These are phyloP conservation scores for Lanius collurio DNA, from an alignment of 2,113 vertebrate genomes.

Conservation along the genomic window DNA sequence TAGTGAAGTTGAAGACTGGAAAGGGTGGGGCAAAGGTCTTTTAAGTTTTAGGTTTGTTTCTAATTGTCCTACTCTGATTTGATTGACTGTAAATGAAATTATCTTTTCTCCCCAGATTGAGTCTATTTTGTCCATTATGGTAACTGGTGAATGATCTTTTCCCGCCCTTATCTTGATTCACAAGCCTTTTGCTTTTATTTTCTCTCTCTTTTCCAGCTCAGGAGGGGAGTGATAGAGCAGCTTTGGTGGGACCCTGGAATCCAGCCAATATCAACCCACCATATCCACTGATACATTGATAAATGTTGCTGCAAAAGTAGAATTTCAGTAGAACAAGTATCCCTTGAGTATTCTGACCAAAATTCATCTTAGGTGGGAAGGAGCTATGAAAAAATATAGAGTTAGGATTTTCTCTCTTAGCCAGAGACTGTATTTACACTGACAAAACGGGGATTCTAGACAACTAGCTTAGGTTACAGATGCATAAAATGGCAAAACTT, in stretches of 20 bases:
- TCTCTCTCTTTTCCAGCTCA: neutral
- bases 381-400: neutral
- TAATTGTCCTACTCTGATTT: neutral
- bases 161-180: neutral
- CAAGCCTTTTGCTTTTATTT: neutral
- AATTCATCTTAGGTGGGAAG: neutral
- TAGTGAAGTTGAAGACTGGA: neutral
- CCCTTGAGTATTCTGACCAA: neutral
- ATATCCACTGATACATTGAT: neutral
- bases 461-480: neutral
- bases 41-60: neutral
- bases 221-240: neutral
- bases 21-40: fast-evolving
- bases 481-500: neutral
- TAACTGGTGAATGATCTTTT: neutral
- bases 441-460: neutral
- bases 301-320: neutral
- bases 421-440: neutral
- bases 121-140: neutral
- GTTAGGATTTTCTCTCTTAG: neutral
- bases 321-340: neutral
- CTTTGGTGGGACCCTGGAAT: neutral
- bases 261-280: neutral
- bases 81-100: neutral
- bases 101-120: neutral